Evolutionary conservation across 2,888 invertebrate species (phyloP).

Genomic region (Spisula solida): DNA sequence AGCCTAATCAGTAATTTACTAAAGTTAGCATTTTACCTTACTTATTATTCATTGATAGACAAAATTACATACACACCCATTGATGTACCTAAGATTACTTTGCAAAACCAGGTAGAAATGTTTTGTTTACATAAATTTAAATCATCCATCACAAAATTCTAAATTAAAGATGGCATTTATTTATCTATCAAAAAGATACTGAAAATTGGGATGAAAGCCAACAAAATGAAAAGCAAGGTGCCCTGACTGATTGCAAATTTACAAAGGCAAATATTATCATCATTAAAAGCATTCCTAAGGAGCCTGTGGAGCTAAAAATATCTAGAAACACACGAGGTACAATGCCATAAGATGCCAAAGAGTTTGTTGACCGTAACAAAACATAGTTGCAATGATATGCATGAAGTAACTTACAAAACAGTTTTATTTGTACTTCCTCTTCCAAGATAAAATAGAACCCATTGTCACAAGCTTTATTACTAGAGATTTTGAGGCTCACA

Average conservation of each 20-base stretch:
- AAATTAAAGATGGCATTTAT: background rate
- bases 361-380: background rate
- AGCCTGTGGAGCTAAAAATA: background rate
- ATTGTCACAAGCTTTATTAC: background rate
- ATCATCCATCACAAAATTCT: background rate
- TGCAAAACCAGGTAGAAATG: background rate
- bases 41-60: no score
- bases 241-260: background rate
- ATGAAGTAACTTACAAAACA: background rate
- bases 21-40: no score
- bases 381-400: background rate
- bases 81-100: background rate
- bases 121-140: slow-evolving; percentile 3
- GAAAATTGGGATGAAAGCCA: slow-evolving; percentile 12
- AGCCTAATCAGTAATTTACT: no score
- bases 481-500: no score
- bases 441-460: background rate
- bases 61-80: background rate
- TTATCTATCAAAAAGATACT: slow-evolving; percentile 17
- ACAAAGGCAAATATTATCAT: slow-evolving; percentile 11
- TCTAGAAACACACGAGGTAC: background rate
- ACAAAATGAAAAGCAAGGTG: background rate
- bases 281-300: slow-evolving; percentile 15
- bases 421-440: background rate
- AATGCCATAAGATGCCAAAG: background rate